These are phyloP conservation scores for Ceratoteleas bidentatus DNA, from an alignment of 1,140 invertebrate species.

Conservation along the genomic window DNA sequence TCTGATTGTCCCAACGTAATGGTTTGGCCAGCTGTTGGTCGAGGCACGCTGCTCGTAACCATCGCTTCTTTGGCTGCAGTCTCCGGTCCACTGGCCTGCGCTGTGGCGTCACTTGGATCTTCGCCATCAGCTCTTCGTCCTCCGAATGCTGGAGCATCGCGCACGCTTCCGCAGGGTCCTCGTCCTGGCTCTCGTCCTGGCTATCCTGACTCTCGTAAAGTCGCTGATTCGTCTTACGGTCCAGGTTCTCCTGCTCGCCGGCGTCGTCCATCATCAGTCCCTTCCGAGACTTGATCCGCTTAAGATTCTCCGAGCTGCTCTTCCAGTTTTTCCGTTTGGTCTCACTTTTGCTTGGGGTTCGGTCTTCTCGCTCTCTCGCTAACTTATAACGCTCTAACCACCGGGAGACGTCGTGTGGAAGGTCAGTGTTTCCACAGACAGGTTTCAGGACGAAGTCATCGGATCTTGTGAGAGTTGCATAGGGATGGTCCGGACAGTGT, in stretches of 20 bases:
- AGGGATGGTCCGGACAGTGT: conserved; percentile 87
- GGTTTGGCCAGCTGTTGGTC: conserved; percentile 81
- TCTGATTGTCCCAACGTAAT: conserved; percentile 78
- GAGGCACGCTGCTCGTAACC: conserved; percentile 83
- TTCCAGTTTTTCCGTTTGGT: conserved; percentile 78
- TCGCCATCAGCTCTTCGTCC: conserved; percentile 71
- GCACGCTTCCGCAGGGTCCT: conserved; percentile 74
- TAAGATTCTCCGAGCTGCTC: too few species aligned
- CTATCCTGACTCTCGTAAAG: conserved; percentile 76
- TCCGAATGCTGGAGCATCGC: conserved; percentile 72
- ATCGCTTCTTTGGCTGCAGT: conserved; percentile 85
- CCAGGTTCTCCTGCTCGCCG: conserved; percentile 77
- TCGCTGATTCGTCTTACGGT: conserved; percentile 71
- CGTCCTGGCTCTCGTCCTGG: conserved; percentile 79
- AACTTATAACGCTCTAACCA: conserved; percentile 84
- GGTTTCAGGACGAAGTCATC: conserved; percentile 82
- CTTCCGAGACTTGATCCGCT: too few species aligned
- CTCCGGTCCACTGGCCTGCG: conserved; percentile 76
- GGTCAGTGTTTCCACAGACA: conserved; percentile 80
- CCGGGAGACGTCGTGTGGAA: conserved; percentile 82
- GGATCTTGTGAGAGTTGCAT: conserved; percentile 82
- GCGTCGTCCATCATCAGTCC: conserved; percentile 77
- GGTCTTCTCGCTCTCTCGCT: conserved; percentile 78
- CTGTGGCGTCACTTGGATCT: conserved; percentile 72
- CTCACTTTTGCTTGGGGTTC: conserved; percentile 79